phyloP scores from a whole-genome alignment of 2,113 vertebrate species.

The Myanophis thanlyinensis region DNA sequence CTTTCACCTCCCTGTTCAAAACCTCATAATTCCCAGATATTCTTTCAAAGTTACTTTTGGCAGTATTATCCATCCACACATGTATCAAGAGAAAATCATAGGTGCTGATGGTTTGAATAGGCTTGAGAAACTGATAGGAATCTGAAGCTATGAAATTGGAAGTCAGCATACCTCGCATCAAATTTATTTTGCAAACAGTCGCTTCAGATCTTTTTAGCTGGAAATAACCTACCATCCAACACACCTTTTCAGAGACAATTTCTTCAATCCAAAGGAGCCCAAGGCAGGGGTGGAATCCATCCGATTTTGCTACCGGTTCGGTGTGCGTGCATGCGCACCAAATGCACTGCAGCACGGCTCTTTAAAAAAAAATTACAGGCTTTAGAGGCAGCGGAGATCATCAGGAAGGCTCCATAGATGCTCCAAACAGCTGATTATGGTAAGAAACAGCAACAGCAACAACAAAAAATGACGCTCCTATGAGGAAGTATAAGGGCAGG shows the following conservation, averaged over 20 bases:
- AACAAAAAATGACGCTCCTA: too few relatives aligned
- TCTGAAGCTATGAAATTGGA: background rate
- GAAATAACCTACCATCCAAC: background rate
- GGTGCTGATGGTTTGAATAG: background rate
- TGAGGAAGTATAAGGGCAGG: too few relatives aligned
- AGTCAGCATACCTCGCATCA: background rate
- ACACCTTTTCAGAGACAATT: background rate
- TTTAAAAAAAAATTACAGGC: too few relatives aligned
- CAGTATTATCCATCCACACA: background rate
- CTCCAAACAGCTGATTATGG: too few relatives aligned
- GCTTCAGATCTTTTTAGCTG: background rate
- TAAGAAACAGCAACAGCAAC: too few relatives aligned
- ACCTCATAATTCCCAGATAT: background rate
- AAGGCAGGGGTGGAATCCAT: too few relatives aligned
- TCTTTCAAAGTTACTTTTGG: background rate
- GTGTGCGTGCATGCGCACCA: too few relatives aligned
- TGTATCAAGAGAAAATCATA: background rate
- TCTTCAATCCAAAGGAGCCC: background rate
- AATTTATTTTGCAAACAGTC: background rate
- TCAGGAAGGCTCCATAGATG: too few relatives aligned
- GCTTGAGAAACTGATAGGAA: background rate
- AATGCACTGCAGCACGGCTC: too few relatives aligned
- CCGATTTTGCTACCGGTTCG: too few relatives aligned
- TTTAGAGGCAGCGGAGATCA: too few relatives aligned
- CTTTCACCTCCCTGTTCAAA: background rate